Percentiles rank a stretch among this genome's conserved stretches.
These are phyloP conservation scores for Hydraecia micacea DNA, from an alignment of 2,888 invertebrate species.

Conservation along the genomic window DNA sequence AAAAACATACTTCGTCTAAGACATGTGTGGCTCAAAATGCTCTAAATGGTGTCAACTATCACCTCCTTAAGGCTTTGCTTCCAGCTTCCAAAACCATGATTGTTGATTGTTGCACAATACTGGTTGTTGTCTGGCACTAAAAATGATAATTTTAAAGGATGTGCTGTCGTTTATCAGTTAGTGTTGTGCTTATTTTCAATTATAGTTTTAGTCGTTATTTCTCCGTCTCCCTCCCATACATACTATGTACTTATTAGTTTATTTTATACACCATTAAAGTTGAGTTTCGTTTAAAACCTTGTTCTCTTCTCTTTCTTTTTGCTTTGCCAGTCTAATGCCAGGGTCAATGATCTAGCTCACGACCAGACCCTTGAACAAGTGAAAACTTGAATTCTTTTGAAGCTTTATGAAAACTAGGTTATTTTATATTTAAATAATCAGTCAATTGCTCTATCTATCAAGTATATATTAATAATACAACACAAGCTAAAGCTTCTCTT, in stretches of 20 bases:
- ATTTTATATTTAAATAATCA: background rate
- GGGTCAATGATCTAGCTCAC: slow-evolving; percentile 34
- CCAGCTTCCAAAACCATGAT: too few species aligned
- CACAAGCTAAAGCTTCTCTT: background rate
- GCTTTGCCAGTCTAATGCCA: slow-evolving; percentile 1
- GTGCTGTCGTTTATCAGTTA: background rate
- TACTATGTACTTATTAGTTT: background rate
- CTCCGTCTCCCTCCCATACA: too few species aligned
- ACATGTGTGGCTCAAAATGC: too few species aligned
- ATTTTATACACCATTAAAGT: background rate
- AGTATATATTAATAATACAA: background rate
- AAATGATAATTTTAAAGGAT: slow-evolving; percentile 9
- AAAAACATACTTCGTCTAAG: too few species aligned
- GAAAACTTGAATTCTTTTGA: slow-evolving; percentile 28
- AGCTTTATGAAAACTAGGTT: slow-evolving; percentile 1
- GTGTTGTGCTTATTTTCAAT: background rate
- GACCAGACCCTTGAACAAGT: slow-evolving; percentile 40
- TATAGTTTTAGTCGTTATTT: background rate
- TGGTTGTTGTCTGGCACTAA: slow-evolving; percentile 2
- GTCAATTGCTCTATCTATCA: background rate
- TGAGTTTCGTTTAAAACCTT: slow-evolving; percentile 20
- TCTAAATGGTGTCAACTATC: too few species aligned
- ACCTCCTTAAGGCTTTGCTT: too few species aligned
- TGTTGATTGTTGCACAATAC: slow-evolving; percentile 24
- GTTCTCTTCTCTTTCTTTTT: slow-evolving; percentile 11